Evolutionary conservation across 2,888 invertebrate genomes (phyloP).

Genomic region (Eristalis intricaria): DNA sequence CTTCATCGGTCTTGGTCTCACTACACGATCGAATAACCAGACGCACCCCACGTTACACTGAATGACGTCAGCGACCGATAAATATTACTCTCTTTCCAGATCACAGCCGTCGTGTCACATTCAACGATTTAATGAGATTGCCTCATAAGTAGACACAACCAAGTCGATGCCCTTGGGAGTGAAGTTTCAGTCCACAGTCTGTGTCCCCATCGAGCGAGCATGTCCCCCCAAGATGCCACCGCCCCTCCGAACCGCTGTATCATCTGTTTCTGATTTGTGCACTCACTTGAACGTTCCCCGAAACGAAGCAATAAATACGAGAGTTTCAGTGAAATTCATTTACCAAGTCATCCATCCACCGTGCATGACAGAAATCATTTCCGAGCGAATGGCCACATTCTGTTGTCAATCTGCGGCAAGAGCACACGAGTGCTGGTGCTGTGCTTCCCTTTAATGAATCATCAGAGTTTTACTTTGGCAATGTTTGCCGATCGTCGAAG

Average conservation of each 20-base stretch:
- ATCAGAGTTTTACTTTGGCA: background rate
- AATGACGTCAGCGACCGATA: too few relatives aligned
- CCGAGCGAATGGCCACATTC: background rate
- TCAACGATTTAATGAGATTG: too few relatives aligned
- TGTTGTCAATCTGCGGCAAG: background rate
- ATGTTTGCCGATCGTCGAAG: background rate
- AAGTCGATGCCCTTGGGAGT: background rate
- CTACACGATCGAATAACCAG: too few relatives aligned
- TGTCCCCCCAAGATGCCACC: background rate
- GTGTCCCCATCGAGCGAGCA: background rate
- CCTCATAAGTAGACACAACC: too few relatives aligned
- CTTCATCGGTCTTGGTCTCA: too few relatives aligned
- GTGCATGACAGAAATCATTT: background rate
- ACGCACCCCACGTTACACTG: too few relatives aligned
- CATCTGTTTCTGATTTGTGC: background rate
- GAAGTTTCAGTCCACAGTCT: background rate
- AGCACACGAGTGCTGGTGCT: background rate
- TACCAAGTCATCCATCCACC: background rate
- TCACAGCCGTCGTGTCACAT: too few relatives aligned
- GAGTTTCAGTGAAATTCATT: background rate
- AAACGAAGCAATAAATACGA: background rate
- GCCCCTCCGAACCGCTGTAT: background rate
- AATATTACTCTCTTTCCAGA: too few relatives aligned
- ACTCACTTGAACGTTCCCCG: background rate
- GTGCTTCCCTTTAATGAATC: background rate